phyloP scores from a whole-genome alignment of 2,888 invertebrate species.

The Gastrophysa polygoni region DNA sequence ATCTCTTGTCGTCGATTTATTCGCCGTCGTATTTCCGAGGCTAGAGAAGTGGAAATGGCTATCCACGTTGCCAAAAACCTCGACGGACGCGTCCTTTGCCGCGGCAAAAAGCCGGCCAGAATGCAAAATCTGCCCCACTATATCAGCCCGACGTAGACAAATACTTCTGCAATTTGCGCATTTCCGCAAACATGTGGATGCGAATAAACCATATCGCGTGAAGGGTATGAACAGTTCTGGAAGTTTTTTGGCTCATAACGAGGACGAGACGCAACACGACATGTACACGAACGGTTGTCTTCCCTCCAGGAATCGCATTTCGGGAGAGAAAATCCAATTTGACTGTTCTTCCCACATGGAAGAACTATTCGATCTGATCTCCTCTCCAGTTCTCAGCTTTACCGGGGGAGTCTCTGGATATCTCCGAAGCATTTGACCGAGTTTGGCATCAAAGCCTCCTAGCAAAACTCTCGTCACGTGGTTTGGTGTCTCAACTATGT shows the following conservation, averaged over 20 bases:
- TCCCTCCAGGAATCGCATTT: too few relatives aligned
- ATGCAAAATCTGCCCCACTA: conserved; percentile 46
- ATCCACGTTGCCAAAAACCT: conserved; percentile 40
- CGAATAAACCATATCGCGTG: conserved; percentile 35
- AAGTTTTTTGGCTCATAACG: conserved; percentile 24
- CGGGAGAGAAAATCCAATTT: too few relatives aligned
- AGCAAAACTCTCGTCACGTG: too few relatives aligned
- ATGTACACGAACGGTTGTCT: too few relatives aligned
- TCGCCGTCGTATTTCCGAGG: conserved; percentile 26
- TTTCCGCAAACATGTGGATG: conserved; percentile 43
- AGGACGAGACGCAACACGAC: too few relatives aligned
- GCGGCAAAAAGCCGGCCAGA: conserved; percentile 38
- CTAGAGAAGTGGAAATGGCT: conserved; percentile 37
- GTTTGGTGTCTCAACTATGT: too few relatives aligned
- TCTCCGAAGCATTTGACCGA: too few relatives aligned
- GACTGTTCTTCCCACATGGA: too few relatives aligned
- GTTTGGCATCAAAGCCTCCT: too few relatives aligned
- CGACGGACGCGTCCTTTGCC: conserved; percentile 36
- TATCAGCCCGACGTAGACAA: conserved; percentile 45
- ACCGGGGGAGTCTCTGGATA: too few relatives aligned
- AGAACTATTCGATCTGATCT: too few relatives aligned
- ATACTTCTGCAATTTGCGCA: conserved; percentile 46
- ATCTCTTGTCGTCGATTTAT: conserved; percentile 26
- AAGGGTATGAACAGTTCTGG: conserved; percentile 21
- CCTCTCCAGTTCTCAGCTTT: too few relatives aligned